Evolutionary conservation across 2,797 vertebrate genomes (phyloP).

Genomic region (Stomatorhinus walkeri): DNA sequence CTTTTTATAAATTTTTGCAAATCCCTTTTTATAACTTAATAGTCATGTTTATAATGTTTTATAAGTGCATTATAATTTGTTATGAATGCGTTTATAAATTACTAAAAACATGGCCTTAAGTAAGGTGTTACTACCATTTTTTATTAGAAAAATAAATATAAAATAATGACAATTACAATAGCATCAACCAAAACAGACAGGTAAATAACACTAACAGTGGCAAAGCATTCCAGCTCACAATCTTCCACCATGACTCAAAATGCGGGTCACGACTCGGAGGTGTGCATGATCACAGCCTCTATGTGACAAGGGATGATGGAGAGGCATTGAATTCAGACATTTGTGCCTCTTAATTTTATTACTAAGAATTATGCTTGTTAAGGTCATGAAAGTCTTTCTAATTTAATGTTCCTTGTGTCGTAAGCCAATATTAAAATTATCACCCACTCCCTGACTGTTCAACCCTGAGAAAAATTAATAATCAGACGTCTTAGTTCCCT

Average conservation of each 20-base stretch:
- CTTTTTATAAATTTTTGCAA: no score
- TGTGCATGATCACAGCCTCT: not conserved
- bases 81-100: no score
- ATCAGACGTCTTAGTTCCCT: constrained; percentile 13
- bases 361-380: constrained; percentile 17
- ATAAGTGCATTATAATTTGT: no score
- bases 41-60: no score
- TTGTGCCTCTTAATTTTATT: constrained; percentile 4
- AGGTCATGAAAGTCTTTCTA: constrained; percentile 11
- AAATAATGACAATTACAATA: not conserved
- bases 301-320: not conserved
- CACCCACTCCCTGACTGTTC: constrained; percentile 28
- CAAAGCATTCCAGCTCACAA: not conserved
- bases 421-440: constrained; percentile 21
- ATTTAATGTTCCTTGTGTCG: constrained; percentile 20
- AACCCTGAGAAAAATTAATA: constrained; percentile 34
- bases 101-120: no score
- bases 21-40: no score
- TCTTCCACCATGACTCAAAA: not conserved
- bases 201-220: not conserved
- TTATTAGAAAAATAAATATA: not conserved
- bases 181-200: not conserved
- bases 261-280: not conserved
- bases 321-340: not conserved
- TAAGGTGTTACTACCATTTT: not conserved